phyloP scores from a whole-genome alignment of 2,797 vertebrate species.

The Chiloscyllium punctatum region DNA sequence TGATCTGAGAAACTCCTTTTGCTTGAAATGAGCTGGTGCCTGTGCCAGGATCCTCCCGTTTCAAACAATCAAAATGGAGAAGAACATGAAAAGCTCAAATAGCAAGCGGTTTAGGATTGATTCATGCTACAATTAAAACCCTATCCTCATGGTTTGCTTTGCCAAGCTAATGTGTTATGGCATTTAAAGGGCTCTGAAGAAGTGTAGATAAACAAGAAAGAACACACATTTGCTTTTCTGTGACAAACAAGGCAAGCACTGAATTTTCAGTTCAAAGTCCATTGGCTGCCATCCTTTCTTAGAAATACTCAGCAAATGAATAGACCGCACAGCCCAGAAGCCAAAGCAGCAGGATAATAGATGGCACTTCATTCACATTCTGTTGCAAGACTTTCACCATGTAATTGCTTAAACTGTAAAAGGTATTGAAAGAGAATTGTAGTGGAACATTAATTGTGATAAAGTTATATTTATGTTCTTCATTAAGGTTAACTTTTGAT shows the following conservation, averaged over 20 bases:
- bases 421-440: background rate
- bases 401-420: background rate
- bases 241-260: background rate
- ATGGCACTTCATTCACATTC: background rate
- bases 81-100: background rate
- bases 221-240: background rate
- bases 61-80: background rate
- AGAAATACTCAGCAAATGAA: background rate
- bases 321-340: background rate
- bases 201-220: constrained; percentile 27
- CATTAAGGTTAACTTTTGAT: background rate
- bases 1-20: background rate
- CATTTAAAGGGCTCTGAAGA: background rate
- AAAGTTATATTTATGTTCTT: background rate
- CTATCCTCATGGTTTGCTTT: background rate
- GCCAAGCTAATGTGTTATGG: background rate
- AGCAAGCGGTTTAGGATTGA: background rate
- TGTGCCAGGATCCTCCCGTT: background rate
- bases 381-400: background rate
- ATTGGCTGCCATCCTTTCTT: background rate
- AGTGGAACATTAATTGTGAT: too few relatives aligned
- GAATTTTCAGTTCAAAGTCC: background rate
- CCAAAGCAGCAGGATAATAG: background rate
- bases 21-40: too few relatives aligned
- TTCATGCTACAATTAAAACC: background rate